phyloP scores from a whole-genome alignment of 1,140 invertebrate genomes.

The Diabrotica undecimpunctata region DNA sequence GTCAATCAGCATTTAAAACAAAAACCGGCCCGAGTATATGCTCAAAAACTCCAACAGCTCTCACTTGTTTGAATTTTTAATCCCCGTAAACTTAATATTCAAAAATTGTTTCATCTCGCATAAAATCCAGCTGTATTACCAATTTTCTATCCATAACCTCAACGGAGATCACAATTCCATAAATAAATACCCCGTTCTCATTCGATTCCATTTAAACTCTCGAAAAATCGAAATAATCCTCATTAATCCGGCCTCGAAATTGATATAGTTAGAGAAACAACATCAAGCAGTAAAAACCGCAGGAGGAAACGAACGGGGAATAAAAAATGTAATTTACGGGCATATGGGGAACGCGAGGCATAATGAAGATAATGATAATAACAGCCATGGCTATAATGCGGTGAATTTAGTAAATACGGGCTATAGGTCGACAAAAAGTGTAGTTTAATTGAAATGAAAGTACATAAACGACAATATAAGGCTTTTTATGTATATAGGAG shows the following conservation, averaged over 20 bases:
- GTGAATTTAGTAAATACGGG: background rate
- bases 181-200: background rate
- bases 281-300: background rate
- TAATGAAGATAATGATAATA: constrained; percentile 1
- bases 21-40: too few species aligned
- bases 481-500: too few species aligned
- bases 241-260: background rate
- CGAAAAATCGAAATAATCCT: background rate
- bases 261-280: constrained; percentile 3
- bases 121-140: too few species aligned
- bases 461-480: too few species aligned
- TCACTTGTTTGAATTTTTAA: too few species aligned
- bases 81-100: too few species aligned
- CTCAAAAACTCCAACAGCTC: too few species aligned
- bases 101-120: too few species aligned
- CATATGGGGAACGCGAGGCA: background rate
- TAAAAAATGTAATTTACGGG: background rate
- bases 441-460: too few species aligned
- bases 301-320: background rate
- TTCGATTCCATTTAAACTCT: background rate
- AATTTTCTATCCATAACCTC: too few species aligned
- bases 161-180: background rate
- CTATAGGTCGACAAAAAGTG: too few species aligned
- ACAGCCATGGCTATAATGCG: background rate
- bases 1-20: too few species aligned